These are phyloP conservation scores for Scophthalmus maximus DNA, from an alignment of 2,113 vertebrate species.

Conservation along the genomic window DNA sequence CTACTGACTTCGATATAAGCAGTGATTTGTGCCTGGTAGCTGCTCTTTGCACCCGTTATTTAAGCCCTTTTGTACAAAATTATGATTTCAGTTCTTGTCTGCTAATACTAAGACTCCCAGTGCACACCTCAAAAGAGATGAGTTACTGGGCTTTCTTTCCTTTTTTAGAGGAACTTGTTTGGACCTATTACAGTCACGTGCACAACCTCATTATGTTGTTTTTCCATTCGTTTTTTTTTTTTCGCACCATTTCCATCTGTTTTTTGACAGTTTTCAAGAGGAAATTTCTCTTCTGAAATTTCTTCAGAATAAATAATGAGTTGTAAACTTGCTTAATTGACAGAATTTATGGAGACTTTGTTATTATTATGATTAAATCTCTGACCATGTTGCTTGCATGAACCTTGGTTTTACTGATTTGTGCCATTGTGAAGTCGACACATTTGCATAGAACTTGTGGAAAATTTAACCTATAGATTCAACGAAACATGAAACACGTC, in stretches of 20 bases:
- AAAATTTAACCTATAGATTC: constrained; percentile 13
- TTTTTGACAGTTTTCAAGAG: not conserved
- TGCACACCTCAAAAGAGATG: not conserved
- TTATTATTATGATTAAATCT: constrained; percentile 4
- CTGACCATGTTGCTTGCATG: constrained; percentile 43
- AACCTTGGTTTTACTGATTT: constrained; percentile 37
- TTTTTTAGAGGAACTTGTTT: not conserved
- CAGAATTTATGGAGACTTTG: not conserved
- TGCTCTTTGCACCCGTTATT: constrained; percentile 50
- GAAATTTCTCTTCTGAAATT: no score
- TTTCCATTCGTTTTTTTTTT: not conserved
- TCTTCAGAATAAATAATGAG: no score
- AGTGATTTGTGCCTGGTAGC: constrained; percentile 18
- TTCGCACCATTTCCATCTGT: not conserved
- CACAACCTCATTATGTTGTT: not conserved
- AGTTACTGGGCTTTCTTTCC: constrained; percentile 1
- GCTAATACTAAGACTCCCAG: not conserved
- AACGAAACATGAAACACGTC: constrained; percentile 24
- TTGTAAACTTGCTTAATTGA: not conserved
- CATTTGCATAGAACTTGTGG: no score
- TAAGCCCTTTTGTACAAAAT: constrained; percentile 18
- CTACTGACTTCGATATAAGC: constrained; percentile 29
- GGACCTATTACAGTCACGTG: constrained; percentile 17
- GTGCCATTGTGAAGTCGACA: constrained; percentile 57
- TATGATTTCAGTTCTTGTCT: not conserved